A percentile compares a stretch with the other conserved stretches of the same genome.
These are phyloP conservation scores for Axis porcinus DNA, from an alignment of 2,113 vertebrate genomes.

Conservation along the genomic window DNA sequence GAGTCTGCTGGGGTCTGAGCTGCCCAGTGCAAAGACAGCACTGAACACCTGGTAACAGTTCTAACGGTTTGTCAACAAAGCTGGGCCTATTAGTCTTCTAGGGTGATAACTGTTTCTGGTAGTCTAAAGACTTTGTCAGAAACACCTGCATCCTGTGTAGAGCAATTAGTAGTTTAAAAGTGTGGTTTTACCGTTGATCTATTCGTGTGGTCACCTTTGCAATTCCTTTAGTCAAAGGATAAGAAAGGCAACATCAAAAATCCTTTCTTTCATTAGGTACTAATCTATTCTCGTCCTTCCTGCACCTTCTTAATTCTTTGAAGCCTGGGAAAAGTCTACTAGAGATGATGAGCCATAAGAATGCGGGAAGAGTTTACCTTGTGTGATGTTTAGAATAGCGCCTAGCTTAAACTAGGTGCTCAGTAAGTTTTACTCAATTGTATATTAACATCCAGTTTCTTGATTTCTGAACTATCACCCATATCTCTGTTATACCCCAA, in stretches of 20 bases:
- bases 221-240: constrained; percentile 19
- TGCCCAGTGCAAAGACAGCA: constrained; percentile 43
- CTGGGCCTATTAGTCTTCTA: constrained; percentile 2
- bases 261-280: background rate
- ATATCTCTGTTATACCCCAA: background rate
- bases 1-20: constrained; percentile 40
- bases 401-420: background rate
- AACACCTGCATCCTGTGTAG: constrained; percentile 20
- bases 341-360: background rate
- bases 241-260: constrained; percentile 17
- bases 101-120: constrained; percentile 59
- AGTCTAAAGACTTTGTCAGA: constrained; percentile 42
- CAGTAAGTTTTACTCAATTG: background rate
- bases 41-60: constrained; percentile 62
- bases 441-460: background rate
- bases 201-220: background rate
- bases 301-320: background rate
- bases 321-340: background rate
- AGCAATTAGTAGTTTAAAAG: constrained; percentile 28
- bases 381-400: background rate
- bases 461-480: background rate
- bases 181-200: background rate
- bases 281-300: constrained; percentile 1
- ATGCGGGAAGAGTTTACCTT: background rate
- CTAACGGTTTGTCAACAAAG: constrained; percentile 64